These are phyloP conservation scores for Lutjanus campechanus DNA, from an alignment of 2,797 vertebrate species.

Conservation along the genomic window DNA sequence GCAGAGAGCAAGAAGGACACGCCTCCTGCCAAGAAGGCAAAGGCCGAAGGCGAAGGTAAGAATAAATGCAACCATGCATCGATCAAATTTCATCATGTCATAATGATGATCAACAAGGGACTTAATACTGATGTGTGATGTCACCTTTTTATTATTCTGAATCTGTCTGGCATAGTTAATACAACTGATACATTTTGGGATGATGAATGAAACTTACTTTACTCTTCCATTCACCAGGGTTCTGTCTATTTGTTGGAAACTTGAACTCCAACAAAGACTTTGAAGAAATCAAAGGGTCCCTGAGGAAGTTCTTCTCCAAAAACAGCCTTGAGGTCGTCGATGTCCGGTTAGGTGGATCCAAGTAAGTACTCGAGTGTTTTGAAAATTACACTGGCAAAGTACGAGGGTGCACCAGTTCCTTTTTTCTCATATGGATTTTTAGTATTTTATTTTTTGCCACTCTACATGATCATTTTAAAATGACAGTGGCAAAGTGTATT, in stretches of 20 bases:
- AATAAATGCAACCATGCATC: fast-evolving
- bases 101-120: conserved; percentile 87
- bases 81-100: not conserved
- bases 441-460: too few relatives aligned
- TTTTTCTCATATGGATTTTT: too few relatives aligned
- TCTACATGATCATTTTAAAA: too few relatives aligned
- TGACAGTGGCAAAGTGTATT: too few relatives aligned
- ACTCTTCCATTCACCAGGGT: conserved; percentile 56
- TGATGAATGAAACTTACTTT: fast-evolving
- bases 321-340: conserved; percentile 89
- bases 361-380: conserved; percentile 81
- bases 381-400: too few relatives aligned
- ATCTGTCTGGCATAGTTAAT: not conserved
- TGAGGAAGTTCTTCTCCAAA: conserved; percentile 92
- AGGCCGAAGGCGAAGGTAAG: conserved; percentile 88
- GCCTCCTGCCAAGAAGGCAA: conserved; percentile 93
- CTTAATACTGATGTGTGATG: conserved; percentile 90
- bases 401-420: too few relatives aligned
- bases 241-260: conserved; percentile 92
- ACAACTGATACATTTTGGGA: fast-evolving
- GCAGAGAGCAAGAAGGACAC: conserved; percentile 89
- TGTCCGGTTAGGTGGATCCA: conserved; percentile 91
- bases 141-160: conserved; percentile 70
- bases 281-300: conserved; percentile 89
- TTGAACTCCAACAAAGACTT: conserved; percentile 89